Base-by-base conservation (phyloP, 2,113 vertebrate genomes). In the Python bivittatus region DNA sequence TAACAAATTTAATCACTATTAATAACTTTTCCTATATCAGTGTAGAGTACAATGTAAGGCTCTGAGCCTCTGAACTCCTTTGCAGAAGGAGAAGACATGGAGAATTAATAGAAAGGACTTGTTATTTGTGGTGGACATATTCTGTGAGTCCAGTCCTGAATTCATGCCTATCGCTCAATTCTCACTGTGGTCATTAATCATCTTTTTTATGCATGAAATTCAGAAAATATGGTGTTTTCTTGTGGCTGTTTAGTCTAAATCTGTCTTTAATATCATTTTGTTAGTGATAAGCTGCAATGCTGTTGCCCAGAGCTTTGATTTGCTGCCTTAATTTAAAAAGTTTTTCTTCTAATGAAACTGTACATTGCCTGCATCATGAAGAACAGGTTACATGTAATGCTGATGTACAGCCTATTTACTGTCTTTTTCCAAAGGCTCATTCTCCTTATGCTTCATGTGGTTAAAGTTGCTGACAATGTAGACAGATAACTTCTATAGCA, bases 101-200 rank as follows among this genome's bases (percentile, higher is more conserved):
- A 96, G 38, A 83, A 68, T 94, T 93, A 92, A 94, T 88, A 86
- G 90, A 86, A 93, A 96, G 48, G 86, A 95, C 92, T 88, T 92
- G 84, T 92, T 94, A 2, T 94, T 90, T 91, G 92, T 92, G 93
- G 12, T 89, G 42, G 92, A 95, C 94, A 52, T 42, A 92, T 94
- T 23, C 68, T 94, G 88, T 83, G 93, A 93, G 92, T 95, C 96
- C 95, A 95, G 93, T 96, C 93, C 95, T 97, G 97, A 97, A 96
- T 93, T 97, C 96, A 96, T 96, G 53, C 93, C 86, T 95, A n/a
- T 72, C 88, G 86, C 68, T 95, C 94, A 95, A 95, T 96, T 97
- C 95, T 95, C 93, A 15, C 86, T 88, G 60, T 84, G 7, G 58
- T n/a, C 48, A 94, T n/a, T 48, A 93, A 89, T 95, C 96, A 92